Conservation (phyloP, 2,113 vertebrate species). For the Ochotona curzoniae region DNA sequence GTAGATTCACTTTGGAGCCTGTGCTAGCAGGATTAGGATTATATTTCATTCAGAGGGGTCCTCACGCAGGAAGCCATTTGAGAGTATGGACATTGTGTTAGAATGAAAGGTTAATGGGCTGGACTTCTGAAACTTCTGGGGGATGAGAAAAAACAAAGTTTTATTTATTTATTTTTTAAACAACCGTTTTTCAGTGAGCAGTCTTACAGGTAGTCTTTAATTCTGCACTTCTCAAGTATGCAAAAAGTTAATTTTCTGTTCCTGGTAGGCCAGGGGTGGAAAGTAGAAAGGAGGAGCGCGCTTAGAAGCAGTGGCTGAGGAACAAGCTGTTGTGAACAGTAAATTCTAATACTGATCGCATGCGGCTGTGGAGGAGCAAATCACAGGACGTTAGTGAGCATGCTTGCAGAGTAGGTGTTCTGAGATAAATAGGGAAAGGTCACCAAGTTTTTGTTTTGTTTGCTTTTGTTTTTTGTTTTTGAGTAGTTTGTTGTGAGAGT, state of each 20-base stretch:
- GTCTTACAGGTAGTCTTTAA: not conserved
- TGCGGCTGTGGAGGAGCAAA: not conserved
- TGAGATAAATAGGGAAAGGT: not conserved
- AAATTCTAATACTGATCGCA: not conserved
- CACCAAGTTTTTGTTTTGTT: not conserved
- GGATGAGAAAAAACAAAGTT: not conserved
- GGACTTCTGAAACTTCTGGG: not conserved
- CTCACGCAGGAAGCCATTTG: not conserved
- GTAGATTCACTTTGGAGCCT: not conserved
- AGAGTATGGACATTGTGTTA: not conserved
- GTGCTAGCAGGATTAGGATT: not conserved
- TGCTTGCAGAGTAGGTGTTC: conserved; percentile 25
- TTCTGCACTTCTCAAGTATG: conserved; percentile 4
- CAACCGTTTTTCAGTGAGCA: not conserved
- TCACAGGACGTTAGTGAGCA: not conserved
- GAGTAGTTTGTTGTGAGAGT: not conserved
- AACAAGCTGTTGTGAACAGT: not conserved
- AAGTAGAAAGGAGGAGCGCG: not conserved
- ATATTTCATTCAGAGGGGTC: not conserved
- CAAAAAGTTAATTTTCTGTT: conserved; percentile 45
- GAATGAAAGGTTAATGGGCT: not conserved
- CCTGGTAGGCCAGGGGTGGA: not conserved
- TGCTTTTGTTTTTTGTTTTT: not conserved
- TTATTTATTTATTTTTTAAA: not conserved
- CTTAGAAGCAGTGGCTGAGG: not conserved